Evolutionary conservation across 2,888 invertebrate genomes (phyloP), one percentile per base, ranked within the genome.

Genomic region (Eubasilissa splendida): DNA sequence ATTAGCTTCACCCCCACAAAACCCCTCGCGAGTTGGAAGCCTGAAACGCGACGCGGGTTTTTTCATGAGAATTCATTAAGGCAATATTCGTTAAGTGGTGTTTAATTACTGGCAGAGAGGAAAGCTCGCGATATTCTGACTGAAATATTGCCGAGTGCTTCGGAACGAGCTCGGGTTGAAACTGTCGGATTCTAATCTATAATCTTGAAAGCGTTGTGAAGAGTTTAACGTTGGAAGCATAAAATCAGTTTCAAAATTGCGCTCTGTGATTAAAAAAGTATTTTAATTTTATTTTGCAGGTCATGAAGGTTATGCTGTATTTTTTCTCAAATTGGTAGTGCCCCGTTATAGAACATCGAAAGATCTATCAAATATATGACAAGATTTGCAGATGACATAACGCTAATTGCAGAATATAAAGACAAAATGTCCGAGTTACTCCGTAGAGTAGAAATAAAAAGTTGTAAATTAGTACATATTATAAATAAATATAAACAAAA

Each of bases 41-140:
- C 7, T 42, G 4, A 42, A 22, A 22, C 22, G 42, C 42, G 42
- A 42, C 42, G 42, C 42, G 42, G 42, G 42, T 42, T 68, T 53
- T 70, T 70, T 52, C 50, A 53, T 11, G 70, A 52, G 53, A 70
- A 70, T 52, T 70, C 70, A 70, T 70, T 70, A 70, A 52, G 22
- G 70, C 52, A 70, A 70, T 70, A 22, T 22, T 52, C 53, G 70
- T 70, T 70, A 70, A 54, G 70, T 53, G 52, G 70, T 70, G 70
- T 11, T 70, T 70, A 53, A 70, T 70, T 70, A 10, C 33, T 63
- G 63, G 42, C 31, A 63, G 31, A 63, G 63, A 31, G 33, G 42
- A 63, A 63, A 63, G 63, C 63, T 33, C 42, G 33, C 42, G 63
- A 63, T 63, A 63, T 42, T 63, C 11, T 11, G 33, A 33, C 12